Evolutionary conservation across 2,888 invertebrate genomes (phyloP).

Genomic region (Scrobipalpa atriplicella): DNA sequence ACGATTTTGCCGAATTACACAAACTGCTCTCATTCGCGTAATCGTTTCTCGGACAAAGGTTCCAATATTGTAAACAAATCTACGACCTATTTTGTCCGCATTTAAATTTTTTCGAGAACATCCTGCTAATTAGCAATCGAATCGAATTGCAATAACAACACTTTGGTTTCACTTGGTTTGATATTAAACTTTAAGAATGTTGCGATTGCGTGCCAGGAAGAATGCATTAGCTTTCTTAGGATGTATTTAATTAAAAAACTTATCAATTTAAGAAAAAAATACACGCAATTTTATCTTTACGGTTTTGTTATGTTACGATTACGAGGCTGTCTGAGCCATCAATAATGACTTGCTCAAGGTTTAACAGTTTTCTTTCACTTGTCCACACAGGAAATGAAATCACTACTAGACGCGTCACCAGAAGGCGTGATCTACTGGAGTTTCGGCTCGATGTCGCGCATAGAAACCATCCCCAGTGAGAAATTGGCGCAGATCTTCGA

Average conservation of each 20-base stretch:
- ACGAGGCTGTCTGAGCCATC: neutral
- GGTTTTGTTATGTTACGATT: neutral
- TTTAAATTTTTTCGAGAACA: constrained; percentile 14
- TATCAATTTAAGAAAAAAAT: no score
- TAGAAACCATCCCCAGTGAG: constrained; percentile 77
- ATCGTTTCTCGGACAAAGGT: constrained; percentile 32
- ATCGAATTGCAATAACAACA: neutral
- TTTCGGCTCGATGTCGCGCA: constrained; percentile 82
- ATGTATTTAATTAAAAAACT: no score
- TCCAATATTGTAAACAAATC: constrained; percentile 38
- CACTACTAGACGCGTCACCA: constrained; percentile 66
- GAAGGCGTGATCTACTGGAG: constrained; percentile 83
- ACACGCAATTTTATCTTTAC: no score
- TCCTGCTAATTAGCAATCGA: constrained; percentile 9
- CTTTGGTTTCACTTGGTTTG: no score
- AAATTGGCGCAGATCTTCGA: constrained; percentile 73
- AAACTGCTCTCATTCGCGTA: constrained; percentile 16
- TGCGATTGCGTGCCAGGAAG: no score
- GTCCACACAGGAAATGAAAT: constrained; percentile 64
- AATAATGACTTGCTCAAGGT: neutral
- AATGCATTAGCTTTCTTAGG: no score
- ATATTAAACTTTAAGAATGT: no score
- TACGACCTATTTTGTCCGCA: constrained; percentile 38
- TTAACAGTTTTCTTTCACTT: neutral
- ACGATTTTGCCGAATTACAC: constrained; percentile 52